phyloP scores from a whole-genome alignment of 2,888 invertebrate species.

The Habroteleia sp. region DNA sequence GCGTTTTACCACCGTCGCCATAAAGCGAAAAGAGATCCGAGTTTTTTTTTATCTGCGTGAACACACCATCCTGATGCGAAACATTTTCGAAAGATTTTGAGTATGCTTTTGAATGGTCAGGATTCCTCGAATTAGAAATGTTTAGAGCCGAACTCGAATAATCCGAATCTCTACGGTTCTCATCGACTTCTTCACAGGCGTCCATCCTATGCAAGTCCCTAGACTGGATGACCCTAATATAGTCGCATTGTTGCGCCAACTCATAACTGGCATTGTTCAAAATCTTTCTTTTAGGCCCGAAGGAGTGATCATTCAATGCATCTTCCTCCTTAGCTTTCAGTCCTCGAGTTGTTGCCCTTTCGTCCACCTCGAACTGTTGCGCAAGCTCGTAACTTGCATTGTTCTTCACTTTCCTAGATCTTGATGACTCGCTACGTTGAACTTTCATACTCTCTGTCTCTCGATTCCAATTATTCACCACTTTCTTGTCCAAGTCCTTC shows the following conservation, averaged over 20 bases:
- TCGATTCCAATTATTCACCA: slow-evolving; percentile 72
- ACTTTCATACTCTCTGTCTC: slow-evolving; percentile 69
- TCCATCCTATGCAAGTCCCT: slow-evolving; percentile 73
- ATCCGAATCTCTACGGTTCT: slow-evolving; percentile 56
- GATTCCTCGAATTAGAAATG: slow-evolving; percentile 42
- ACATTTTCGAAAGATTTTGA: slow-evolving; percentile 69
- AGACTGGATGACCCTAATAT: slow-evolving; percentile 70
- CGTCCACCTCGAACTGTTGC: slow-evolving; percentile 75
- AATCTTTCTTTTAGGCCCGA: slow-evolving; percentile 28
- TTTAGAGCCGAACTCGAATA: slow-evolving; percentile 67
- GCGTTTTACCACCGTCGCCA: slow-evolving; percentile 74
- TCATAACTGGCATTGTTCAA: slow-evolving; percentile 77
- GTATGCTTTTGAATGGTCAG: slow-evolving; percentile 54
- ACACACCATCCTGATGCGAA: slow-evolving; percentile 66
- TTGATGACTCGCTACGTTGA: slow-evolving; percentile 54
- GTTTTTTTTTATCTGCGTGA: slow-evolving; percentile 80
- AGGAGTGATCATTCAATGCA: slow-evolving; percentile 6
- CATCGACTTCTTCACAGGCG: slow-evolving; percentile 78
- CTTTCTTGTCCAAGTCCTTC: slow-evolving; percentile 75
- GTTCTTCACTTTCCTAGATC: slow-evolving; percentile 72
- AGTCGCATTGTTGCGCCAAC: slow-evolving; percentile 76
- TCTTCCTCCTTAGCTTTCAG: background rate
- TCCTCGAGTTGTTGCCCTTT: slow-evolving; percentile 36
- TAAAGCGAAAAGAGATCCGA: slow-evolving; percentile 78
- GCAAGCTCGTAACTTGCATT: slow-evolving; percentile 79